A percentile compares a stretch with the other conserved stretches of the same genome.
Evolutionary conservation across 2,797 vertebrate species (phyloP).

Genomic region (Anguilla marmorata): DNA sequence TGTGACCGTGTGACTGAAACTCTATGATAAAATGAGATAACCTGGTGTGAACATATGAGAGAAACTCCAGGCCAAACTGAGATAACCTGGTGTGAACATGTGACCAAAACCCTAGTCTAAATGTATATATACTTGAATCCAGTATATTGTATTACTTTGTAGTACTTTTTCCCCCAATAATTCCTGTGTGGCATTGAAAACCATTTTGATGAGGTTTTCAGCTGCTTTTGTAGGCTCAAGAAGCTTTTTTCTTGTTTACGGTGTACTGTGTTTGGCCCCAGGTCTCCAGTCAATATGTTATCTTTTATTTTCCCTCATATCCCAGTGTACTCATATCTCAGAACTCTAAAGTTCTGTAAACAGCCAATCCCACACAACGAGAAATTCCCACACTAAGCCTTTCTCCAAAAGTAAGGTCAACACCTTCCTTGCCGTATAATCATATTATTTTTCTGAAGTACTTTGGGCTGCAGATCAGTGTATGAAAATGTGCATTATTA

Average conservation of each 20-base stretch:
- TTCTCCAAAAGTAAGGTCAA: background rate
- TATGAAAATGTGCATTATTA: too few species aligned
- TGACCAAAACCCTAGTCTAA: too few species aligned
- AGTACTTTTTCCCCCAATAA: background rate
- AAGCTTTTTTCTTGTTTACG: background rate
- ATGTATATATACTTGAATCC: background rate
- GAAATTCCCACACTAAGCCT: background rate
- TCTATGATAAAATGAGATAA: background rate
- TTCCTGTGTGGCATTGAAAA: background rate
- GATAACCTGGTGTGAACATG: background rate
- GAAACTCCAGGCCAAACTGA: background rate
- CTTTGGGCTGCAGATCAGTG: background rate
- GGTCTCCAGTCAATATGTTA: background rate
- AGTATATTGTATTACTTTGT: background rate
- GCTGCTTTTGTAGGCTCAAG: background rate
- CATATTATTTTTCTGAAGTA: background rate
- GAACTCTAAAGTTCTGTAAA: background rate
- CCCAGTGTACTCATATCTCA: background rate
- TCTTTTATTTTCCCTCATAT: background rate
- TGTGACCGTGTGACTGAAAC: background rate
- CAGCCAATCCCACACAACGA: background rate
- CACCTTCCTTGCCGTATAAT: background rate
- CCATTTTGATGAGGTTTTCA: background rate
- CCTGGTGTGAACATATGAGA: background rate
- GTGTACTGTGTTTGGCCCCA: background rate